These are phyloP conservation scores for Tragopan temminckii DNA, from an alignment of 2,797 vertebrate genomes.

Conservation along the genomic window DNA sequence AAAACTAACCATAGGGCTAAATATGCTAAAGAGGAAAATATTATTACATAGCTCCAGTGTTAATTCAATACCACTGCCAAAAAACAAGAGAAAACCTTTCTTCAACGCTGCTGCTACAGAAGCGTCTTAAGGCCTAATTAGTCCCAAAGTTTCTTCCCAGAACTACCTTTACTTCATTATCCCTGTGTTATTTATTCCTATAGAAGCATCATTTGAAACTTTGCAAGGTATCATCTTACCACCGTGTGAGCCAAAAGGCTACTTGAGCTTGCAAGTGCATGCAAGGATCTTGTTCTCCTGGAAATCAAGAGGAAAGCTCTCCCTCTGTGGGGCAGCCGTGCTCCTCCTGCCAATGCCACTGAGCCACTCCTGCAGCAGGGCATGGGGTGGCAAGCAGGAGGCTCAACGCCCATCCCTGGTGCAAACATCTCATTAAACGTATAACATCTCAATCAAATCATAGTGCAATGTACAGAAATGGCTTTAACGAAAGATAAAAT, in stretches of 20 bases:
- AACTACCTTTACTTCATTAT: constrained; percentile 42
- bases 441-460: not conserved
- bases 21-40: not conserved
- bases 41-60: not conserved
- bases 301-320: not conserved
- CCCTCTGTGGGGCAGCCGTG: not conserved
- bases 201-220: not conserved
- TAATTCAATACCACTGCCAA: constrained; percentile 21
- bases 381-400: not conserved
- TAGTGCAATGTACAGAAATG: fast-evolving
- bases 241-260: not conserved
- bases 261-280: not conserved
- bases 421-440: not conserved
- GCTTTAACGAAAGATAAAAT: fast-evolving
- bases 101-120: not conserved
- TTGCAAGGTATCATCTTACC: not conserved
- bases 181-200: constrained; percentile 18
- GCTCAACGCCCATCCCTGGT: not conserved
- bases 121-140: not conserved
- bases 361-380: not conserved
- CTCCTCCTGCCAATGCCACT: not conserved
- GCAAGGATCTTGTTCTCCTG: not conserved
- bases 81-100: constrained; percentile 18
- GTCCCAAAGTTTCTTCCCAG: constrained; percentile 18
- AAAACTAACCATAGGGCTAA: not conserved